Evolutionary conservation across 1,140 invertebrate genomes (phyloP), one percentile per base, ranked within the genome.

Genomic region (Fopius arisanus): DNA sequence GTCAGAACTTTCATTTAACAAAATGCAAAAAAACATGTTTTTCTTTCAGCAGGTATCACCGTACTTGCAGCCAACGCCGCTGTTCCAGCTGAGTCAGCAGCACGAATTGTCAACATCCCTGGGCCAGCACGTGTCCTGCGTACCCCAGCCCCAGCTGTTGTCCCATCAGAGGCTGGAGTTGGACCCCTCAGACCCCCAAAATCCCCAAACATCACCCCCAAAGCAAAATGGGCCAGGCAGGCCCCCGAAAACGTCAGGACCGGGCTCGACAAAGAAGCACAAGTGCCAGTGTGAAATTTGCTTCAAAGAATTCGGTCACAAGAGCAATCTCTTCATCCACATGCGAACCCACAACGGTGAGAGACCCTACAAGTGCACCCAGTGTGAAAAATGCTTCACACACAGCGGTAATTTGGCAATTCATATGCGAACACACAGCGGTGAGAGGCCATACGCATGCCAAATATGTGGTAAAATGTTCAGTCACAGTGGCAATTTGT

Each of bases 361-460:
- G 84, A 87, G 92, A 76, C 93, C 93, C 2, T 93, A 92, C 78
- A 91, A 91, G 78, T 94, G 93, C 82, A 90, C 88, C 75, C 88
- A 93, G 70, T 94, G 93, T 83, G 89, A 90, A 48, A 91, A 92
- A 77, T 90, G 90, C 74, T 94, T 94, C 83, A 92, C 91, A 68
- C 92, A 89, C 79, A 90, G 88, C 83, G 91, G 87, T 73, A 93
- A 90, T 80, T 87, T 89, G 77, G 91, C 90, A 73, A 89, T 90
- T 67, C 91, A 92, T 74, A 88, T 91, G 83, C 85, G 90, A 70
- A 90, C 89, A 54, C 91, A 92, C 74, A 90, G 87, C 41, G 89
- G 90, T 54, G 90, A 92, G 79, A 87, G 91, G 28, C 91, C 91
- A 5, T 91, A 91, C 75, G 87, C 87, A 40, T 93, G 92, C 78